Evolutionary conservation across 35 echinoderm and acorn worm genomes (phyloP).

Genomic region (Heliocidaris erythrogramma): DNA sequence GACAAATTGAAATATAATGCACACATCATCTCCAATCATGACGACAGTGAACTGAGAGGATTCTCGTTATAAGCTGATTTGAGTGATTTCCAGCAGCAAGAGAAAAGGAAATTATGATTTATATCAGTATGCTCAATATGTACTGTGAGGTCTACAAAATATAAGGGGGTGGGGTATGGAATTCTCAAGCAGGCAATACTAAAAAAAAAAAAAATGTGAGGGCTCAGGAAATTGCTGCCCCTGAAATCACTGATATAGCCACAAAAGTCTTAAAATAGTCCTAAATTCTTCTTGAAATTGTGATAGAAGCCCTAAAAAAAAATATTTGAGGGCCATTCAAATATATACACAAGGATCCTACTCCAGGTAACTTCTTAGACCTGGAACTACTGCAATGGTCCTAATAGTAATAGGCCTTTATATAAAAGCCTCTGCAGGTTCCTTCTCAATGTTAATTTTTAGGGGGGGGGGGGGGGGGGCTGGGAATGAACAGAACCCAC

Average conservation of each 20-base stretch:
- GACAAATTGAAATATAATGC: constrained; percentile 18
- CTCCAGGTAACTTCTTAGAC: no score
- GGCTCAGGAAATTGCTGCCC: background rate
- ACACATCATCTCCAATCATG: background rate
- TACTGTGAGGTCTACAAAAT: background rate
- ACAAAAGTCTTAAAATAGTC: no score
- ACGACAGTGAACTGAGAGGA: background rate
- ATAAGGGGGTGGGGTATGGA: background rate
- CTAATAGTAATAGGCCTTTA: no score
- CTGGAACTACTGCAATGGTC: no score
- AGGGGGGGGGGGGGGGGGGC: background rate
- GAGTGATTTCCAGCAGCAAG: background rate
- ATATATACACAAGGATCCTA: no score
- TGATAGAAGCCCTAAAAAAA: no score
- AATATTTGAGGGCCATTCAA: no score
- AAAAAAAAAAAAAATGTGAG: background rate
- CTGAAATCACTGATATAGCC: background rate
- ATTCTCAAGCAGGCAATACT: background rate
- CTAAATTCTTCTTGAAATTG: no score
- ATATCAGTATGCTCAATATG: background rate
- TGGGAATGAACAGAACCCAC: background rate
- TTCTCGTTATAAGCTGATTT: background rate
- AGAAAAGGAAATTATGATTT: background rate
- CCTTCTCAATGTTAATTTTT: background rate
- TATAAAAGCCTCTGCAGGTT: no score